A percentile compares a stretch with the other conserved stretches of the same genome.
Conservation (phyloP, 1,140 invertebrate genomes). For the Atopsyche davidsoni region DNA sequence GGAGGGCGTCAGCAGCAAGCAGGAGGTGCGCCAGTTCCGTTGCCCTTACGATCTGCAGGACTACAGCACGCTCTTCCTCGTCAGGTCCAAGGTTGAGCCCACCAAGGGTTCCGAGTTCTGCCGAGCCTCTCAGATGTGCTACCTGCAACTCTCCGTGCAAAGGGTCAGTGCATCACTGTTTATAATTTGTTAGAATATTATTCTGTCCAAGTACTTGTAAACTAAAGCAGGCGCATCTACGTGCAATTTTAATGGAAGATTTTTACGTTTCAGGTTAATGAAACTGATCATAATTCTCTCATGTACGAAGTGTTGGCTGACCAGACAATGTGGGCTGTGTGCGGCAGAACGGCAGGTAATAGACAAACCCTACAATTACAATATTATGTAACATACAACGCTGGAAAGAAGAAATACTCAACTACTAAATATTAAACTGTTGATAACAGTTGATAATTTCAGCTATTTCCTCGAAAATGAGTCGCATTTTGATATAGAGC, state of each 20-base stretch:
- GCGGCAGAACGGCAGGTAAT: conserved; percentile 75
- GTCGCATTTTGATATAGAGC: too few relatives aligned
- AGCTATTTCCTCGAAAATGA: neutral
- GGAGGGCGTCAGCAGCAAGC: conserved; percentile 38
- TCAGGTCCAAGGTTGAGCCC: conserved; percentile 75
- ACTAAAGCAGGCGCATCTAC: neutral
- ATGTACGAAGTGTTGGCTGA: conserved; percentile 92
- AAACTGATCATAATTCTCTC: conserved; percentile 56
- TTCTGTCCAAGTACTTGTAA: too few relatives aligned
- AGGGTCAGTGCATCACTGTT: conserved; percentile 32
- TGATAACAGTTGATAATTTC: neutral
- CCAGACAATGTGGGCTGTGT: conserved; percentile 87
- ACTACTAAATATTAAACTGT: neutral
- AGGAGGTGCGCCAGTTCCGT: conserved; percentile 44
- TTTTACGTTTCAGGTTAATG: conserved; percentile 39
- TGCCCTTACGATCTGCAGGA: conserved; percentile 55
- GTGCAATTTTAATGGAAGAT: neutral
- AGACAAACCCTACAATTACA: conserved; percentile 5
- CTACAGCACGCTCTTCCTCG: conserved; percentile 72
- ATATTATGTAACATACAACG: too few relatives aligned
- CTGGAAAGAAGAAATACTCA: neutral
- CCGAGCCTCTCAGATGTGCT: conserved; percentile 80
- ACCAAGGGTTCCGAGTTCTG: conserved; percentile 79
- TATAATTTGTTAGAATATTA: conserved; percentile 2
- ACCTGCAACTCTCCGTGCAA: conserved; percentile 62